Evolutionary conservation across 2,113 vertebrate species (phyloP).

Genomic region (Naja naja): DNA sequence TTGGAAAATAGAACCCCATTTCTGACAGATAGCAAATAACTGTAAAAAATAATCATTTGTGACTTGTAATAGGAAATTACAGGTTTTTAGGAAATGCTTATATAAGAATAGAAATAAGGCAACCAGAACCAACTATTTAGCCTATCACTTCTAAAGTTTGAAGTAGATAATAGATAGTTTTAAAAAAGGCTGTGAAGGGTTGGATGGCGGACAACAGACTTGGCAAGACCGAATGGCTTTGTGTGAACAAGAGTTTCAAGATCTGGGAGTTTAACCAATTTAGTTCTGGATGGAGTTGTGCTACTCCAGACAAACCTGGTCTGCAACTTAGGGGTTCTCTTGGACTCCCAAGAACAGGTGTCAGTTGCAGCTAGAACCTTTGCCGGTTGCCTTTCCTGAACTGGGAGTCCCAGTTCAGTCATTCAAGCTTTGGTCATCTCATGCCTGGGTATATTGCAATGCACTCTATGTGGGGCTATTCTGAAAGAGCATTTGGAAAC

Average conservation of each 20-base stretch:
- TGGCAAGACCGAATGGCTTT: background rate
- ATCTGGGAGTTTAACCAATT: background rate
- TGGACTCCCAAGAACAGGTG: background rate
- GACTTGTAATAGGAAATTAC: constrained; percentile 11
- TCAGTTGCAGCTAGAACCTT: background rate
- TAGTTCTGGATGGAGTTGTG: background rate
- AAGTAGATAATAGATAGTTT: background rate
- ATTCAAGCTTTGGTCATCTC: background rate
- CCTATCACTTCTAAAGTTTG: background rate
- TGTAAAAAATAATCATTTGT: constrained; percentile 28
- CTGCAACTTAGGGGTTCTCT: background rate
- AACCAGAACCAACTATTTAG: background rate
- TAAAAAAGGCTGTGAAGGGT: background rate
- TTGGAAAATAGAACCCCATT: constrained; percentile 56
- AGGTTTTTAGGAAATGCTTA: constrained; percentile 49
- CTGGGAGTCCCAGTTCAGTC: background rate
- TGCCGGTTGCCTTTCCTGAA: background rate
- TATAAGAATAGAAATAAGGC: background rate
- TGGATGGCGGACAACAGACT: background rate
- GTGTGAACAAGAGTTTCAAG: background rate
- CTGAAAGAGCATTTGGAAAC: no score
- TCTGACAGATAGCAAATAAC: constrained; percentile 36
- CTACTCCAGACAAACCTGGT: background rate
- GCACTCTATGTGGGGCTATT: no score
- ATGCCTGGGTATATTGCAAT: background rate